Evolutionary conservation across 2,113 vertebrate genomes (phyloP), one percentile per base, ranked within the genome.

Genomic region (Mystacornis crossleyi): DNA sequence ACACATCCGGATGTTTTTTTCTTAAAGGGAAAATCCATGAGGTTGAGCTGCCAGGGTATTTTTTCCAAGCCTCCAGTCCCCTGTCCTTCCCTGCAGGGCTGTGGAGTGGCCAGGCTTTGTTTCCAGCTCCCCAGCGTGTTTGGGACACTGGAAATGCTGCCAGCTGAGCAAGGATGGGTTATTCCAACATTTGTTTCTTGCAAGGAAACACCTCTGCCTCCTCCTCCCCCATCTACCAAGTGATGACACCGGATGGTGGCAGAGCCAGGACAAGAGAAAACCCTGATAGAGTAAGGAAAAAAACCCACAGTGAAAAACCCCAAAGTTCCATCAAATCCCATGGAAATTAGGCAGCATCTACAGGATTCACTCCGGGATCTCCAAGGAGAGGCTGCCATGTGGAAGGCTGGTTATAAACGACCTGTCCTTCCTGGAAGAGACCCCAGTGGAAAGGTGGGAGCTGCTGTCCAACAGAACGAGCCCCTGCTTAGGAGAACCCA

Each of bases 261-360:
- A 89, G 23, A 2, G 1, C 33, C 79, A 77, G 71, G 79, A 48
- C 29, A 55, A 65, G 65, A 60, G 71, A 53, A 71, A 80, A 4
- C 18, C 45, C 9, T 0, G 11, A 72, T 1, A 89, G 69, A 51
- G 28, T 13, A 81, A 80, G 18, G 3, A 20, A 26, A 33, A 50
- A 57, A 61, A 5, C 0, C 20, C 24, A n/a, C 34, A 33, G 11
- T 15, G 14, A 71, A 57, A 34, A 3, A 1, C 0, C 1, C 4
- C 45, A 8, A 69, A 38, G 6, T 70, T 81, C 64, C 31, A 55
- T 45, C 40, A 84, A 20, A 79, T 50, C 4, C 0, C 25, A 20
- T 13, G 48, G 86, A 92, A 86, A 74, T 62, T 3, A 2, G 29
- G 48, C 61, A 79, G 17, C 33, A 15, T 1, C 29, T 48, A 12